Percentiles rank a stretch among this genome's conserved stretches.
Conservation (phyloP, 2,797 vertebrate species). For the Ceryle rudis region DNA sequence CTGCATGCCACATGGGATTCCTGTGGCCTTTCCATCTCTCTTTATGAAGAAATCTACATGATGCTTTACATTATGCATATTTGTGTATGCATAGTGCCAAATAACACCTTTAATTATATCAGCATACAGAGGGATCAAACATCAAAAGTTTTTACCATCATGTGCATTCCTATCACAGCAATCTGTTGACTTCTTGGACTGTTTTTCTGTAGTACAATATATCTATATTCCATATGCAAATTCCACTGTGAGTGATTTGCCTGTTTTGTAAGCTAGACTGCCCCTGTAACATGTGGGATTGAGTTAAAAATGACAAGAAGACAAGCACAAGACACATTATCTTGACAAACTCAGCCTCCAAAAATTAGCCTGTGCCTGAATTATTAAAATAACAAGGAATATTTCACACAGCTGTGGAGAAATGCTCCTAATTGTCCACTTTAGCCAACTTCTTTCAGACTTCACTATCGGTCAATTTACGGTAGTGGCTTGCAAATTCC, state of each 20-base stretch:
- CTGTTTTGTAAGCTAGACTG: conserved; percentile 87
- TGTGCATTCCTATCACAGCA: conserved; percentile 8
- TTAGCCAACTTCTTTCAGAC: conserved; percentile 92
- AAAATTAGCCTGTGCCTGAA: conserved; percentile 95
- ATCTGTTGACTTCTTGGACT: conserved; percentile 65
- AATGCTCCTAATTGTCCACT: conserved; percentile 97
- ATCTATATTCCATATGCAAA: conserved; percentile 82
- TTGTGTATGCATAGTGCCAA: conserved; percentile 14
- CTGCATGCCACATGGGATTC: neutral
- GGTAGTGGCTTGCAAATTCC: conserved; percentile 87
- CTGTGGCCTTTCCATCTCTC: neutral
- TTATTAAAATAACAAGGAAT: conserved; percentile 99
- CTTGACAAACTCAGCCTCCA: conserved; percentile 92
- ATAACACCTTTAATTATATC: conserved; percentile 21
- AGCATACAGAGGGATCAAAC: conserved; percentile 10
- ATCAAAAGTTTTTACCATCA: conserved; percentile 25
- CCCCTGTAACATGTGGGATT: conserved; percentile 85
- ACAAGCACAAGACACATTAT: conserved; percentile 92
- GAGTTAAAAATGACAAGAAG: conserved; percentile 96
- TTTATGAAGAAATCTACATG: neutral
- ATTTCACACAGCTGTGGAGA: conserved; percentile 93
- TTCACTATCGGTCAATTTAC: conserved; percentile 91
- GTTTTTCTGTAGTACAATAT: conserved; percentile 33
- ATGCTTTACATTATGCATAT: neutral
- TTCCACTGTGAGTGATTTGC: conserved; percentile 79